phyloP scores from a whole-genome alignment of 2,113 vertebrate genomes.

The Psittacara wagleri region DNA sequence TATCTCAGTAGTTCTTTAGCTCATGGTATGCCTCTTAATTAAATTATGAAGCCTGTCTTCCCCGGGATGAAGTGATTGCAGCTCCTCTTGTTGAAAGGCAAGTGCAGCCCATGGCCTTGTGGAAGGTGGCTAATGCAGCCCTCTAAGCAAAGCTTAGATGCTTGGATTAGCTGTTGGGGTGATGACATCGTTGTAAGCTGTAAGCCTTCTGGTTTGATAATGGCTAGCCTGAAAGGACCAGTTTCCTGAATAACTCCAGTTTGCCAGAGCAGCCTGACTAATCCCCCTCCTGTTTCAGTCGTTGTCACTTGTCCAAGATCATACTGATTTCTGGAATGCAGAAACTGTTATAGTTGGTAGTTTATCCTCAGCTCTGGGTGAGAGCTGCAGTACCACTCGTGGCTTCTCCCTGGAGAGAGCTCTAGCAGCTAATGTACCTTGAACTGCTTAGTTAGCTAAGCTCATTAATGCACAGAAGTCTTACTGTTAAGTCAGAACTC shows the following conservation, averaged over 20 bases:
- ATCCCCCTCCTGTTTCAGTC: neutral
- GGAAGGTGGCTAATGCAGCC: neutral
- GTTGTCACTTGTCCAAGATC: neutral
- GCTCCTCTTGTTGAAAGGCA: neutral
- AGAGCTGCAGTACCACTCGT: neutral
- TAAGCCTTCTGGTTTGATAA: neutral
- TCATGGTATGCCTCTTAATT: conserved; percentile 28
- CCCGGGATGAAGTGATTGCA: neutral
- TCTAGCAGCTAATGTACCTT: conserved; percentile 35
- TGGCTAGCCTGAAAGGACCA: neutral
- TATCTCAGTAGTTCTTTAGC: conserved; percentile 54
- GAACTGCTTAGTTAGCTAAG: conserved; percentile 62
- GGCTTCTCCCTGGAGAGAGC: conserved; percentile 4
- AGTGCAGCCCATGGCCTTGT: neutral
- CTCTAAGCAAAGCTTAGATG: conserved; percentile 4
- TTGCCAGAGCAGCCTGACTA: neutral
- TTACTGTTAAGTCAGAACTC: conserved; percentile 48
- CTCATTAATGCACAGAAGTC: conserved; percentile 53
- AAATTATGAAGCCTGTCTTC: conserved; percentile 10
- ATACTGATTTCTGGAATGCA: conserved; percentile 16
- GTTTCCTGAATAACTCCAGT: neutral
- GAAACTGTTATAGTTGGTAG: neutral
- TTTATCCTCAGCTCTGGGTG: neutral
- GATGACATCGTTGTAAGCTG: neutral
- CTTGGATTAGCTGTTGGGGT: neutral